A percentile compares a stretch with the other conserved stretches of the same genome.
phyloP scores from a whole-genome alignment of 2,797 vertebrate genomes.

The Pitangus sulphuratus region DNA sequence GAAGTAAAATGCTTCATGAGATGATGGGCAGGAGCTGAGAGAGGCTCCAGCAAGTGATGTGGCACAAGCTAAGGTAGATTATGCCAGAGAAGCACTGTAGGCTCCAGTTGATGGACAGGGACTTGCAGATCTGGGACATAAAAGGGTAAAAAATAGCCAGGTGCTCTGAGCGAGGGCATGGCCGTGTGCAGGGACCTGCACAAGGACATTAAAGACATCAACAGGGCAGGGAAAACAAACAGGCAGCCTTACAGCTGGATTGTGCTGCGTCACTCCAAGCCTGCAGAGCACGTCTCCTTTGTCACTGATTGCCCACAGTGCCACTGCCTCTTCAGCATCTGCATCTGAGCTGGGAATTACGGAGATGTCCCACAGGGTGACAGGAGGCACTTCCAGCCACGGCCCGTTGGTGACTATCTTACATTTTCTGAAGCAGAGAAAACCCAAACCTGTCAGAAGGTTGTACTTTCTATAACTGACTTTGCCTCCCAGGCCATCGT shows the following conservation, averaged over 20 bases:
- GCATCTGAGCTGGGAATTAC: constrained; percentile 81
- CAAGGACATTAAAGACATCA: not conserved
- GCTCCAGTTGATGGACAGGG: not conserved
- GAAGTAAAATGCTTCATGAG: not conserved
- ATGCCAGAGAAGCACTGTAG: not conserved
- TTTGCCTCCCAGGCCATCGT: not conserved
- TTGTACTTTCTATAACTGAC: not conserved
- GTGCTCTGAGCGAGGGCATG: not conserved
- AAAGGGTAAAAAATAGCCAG: not conserved
- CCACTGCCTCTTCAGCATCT: constrained; percentile 75
- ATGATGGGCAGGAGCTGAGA: not conserved
- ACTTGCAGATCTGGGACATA: not conserved
- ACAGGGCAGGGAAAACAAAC: not conserved
- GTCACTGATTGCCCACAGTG: constrained; percentile 95
- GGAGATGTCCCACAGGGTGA: constrained; percentile 88
- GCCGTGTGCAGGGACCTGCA: not conserved
- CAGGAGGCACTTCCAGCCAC: constrained; percentile 93
- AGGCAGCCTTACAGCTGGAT: constrained; percentile 85
- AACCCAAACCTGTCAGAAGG: not conserved
- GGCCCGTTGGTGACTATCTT: constrained; percentile 93
- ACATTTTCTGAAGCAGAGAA: constrained; percentile 85
- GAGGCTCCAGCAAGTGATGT: not conserved
- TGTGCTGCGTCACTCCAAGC: constrained; percentile 87
- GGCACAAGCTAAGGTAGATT: not conserved
- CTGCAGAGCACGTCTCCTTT: constrained; percentile 96